These are phyloP conservation scores for Sarcoramphus papa DNA, from an alignment of 2,797 vertebrate genomes.

Conservation along the genomic window DNA sequence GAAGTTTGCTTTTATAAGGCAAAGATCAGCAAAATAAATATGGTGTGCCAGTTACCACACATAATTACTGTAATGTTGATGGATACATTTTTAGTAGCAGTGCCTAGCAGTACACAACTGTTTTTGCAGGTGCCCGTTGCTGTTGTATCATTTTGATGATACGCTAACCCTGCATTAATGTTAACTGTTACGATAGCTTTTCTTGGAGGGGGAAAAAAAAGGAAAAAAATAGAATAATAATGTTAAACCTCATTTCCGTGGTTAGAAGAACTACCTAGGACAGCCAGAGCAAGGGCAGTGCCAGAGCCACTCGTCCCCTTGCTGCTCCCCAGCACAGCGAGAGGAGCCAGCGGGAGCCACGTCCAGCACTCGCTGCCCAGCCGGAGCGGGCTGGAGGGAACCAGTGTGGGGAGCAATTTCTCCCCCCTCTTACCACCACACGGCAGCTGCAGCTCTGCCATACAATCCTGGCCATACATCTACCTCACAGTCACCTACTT, in stretches of 20 bases:
- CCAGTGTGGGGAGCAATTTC: background rate
- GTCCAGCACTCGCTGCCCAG: accelerated
- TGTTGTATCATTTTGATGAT: background rate
- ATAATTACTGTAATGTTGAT: background rate
- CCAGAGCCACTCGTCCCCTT: background rate
- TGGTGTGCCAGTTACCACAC: background rate
- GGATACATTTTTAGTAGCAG: background rate
- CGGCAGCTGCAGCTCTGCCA: background rate
- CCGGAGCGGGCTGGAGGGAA: background rate
- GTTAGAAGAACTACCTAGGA: background rate
- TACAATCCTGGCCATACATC: background rate
- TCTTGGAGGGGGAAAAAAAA: background rate
- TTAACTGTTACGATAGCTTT: background rate
- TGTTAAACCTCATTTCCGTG: background rate
- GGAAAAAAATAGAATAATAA: background rate
- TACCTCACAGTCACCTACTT: background rate
- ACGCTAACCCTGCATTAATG: accelerated
- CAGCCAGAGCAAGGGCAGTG: background rate
- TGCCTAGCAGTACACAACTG: background rate
- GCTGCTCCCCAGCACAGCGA: background rate
- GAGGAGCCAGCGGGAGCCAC: background rate
- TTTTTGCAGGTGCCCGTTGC: background rate
- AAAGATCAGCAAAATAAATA: background rate
- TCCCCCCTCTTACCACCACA: background rate
- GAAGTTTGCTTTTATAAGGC: background rate